phyloP scores from a whole-genome alignment of 1,140 invertebrate genomes.

The Hycleus phaleratus region DNA sequence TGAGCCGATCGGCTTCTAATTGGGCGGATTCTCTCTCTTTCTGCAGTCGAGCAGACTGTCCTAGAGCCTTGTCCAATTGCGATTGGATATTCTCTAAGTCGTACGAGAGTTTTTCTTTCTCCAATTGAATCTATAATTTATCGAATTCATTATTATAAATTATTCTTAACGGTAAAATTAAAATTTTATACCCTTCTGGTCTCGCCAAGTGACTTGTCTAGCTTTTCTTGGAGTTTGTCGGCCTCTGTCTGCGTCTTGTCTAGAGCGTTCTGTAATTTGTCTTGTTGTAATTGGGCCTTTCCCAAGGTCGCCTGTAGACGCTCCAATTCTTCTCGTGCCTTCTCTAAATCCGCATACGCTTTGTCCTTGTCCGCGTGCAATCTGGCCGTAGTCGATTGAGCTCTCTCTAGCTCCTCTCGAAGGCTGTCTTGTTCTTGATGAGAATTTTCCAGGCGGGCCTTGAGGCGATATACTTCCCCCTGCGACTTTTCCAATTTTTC shows the following conservation, averaged over 20 bases:
- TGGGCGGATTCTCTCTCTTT: conserved; percentile 83
- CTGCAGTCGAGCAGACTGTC: conserved; percentile 75
- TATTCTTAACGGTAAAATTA: not conserved
- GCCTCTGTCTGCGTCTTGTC: conserved; percentile 85
- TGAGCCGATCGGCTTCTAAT: conserved; percentile 73
- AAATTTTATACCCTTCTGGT: conserved; percentile 60
- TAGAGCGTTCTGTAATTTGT: conserved; percentile 78
- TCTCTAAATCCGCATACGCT: conserved; percentile 76
- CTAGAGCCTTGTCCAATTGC: conserved; percentile 81
- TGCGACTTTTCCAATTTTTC: conserved; percentile 91
- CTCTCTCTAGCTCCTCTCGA: conserved; percentile 81
- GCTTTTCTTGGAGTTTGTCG: conserved; percentile 80
- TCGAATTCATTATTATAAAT: conserved; percentile 4
- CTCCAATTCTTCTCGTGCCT: conserved; percentile 84
- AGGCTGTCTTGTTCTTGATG: conserved; percentile 88
- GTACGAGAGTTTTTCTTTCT: conserved; percentile 81
- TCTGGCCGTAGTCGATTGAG: conserved; percentile 64
- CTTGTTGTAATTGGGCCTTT: conserved; percentile 82
- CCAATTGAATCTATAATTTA: conserved; percentile 66
- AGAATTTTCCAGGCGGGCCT: conserved; percentile 88
- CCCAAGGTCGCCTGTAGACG: conserved; percentile 78
- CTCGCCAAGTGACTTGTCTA: conserved; percentile 74
- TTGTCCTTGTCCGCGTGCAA: conserved; percentile 83
- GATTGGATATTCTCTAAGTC: conserved; percentile 84
- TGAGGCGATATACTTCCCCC: conserved; percentile 87